A percentile compares a stretch with the other conserved stretches of the same genome.
These are phyloP conservation scores for Pyrgus malvae DNA, from an alignment of 2,888 invertebrate genomes.

Conservation along the genomic window DNA sequence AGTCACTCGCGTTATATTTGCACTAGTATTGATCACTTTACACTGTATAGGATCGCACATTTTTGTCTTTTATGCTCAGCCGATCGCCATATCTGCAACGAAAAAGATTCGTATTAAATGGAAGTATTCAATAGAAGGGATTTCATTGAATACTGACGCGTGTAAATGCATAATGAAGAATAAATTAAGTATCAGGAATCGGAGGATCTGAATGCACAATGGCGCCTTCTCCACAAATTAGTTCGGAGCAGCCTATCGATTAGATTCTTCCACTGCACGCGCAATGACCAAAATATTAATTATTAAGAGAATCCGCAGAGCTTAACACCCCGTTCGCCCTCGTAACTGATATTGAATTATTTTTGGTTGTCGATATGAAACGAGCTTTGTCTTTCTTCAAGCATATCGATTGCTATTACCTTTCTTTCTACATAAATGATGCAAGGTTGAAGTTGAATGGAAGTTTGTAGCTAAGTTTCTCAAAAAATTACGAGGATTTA, in stretches of 20 bases:
- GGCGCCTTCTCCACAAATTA: conserved; percentile 52
- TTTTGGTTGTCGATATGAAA: conserved; percentile 51
- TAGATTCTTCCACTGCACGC: conserved; percentile 43
- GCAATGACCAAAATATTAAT: conserved; percentile 53
- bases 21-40: conserved; percentile 45
- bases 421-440: conserved; percentile 6
- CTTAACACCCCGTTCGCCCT: conserved; percentile 28
- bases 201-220: conserved; percentile 50
- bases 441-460: background rate
- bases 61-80: conserved; percentile 40
- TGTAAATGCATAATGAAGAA: conserved; percentile 46
- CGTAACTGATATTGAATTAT: conserved; percentile 52
- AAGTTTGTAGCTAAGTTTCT: background rate
- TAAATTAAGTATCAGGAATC: conserved; percentile 27
- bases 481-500: background rate
- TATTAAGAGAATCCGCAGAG: conserved; percentile 46
- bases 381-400: conserved; percentile 47
- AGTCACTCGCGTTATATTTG: conserved; percentile 52
- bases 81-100: conserved; percentile 36
- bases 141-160: conserved; percentile 31
- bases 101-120: conserved; percentile 9
- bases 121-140: background rate
- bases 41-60: conserved; percentile 49
- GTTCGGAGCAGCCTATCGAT: conserved; percentile 38
- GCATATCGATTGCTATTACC: background rate